Conservation (phyloP, 2,888 invertebrate species). For the Chymomyza caudatula region DNA sequence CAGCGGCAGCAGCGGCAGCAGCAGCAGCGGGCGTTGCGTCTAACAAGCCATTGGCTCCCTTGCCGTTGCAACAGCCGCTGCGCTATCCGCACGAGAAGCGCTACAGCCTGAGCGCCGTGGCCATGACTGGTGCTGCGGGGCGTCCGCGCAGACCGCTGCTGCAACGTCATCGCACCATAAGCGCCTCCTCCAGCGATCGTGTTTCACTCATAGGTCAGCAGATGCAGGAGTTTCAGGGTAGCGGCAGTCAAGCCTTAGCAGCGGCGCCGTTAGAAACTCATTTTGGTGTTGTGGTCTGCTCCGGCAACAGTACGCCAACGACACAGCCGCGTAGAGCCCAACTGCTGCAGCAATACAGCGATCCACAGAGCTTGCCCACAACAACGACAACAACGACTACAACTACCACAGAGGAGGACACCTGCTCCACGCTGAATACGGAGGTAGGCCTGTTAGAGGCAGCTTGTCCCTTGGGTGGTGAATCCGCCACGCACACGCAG, state of each 20-base stretch:
- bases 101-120: slow-evolving; percentile 50
- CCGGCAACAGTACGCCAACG: slow-evolving; percentile 56
- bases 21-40: slow-evolving; percentile 24
- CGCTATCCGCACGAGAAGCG: slow-evolving; percentile 55
- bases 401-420: slow-evolving; percentile 75
- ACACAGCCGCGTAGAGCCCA: slow-evolving; percentile 66
- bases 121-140: slow-evolving; percentile 31
- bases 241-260: slow-evolving; percentile 40
- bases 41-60: not conserved
- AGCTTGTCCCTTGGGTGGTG: slow-evolving; percentile 29
- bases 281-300: slow-evolving; percentile 69
- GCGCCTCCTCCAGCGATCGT: slow-evolving; percentile 69
- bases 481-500: slow-evolving; percentile 66
- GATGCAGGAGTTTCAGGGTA: slow-evolving; percentile 55
- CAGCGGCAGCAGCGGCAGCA: not conserved
- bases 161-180: slow-evolving; percentile 75
- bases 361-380: slow-evolving; percentile 74
- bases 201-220: slow-evolving; percentile 64
- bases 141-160: slow-evolving; percentile 66
- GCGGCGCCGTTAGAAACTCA: slow-evolving; percentile 73
- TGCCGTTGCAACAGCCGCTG: slow-evolving; percentile 20
- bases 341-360: slow-evolving; percentile 75
- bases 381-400: slow-evolving; percentile 71
- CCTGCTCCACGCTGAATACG: slow-evolving; percentile 76
- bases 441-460: slow-evolving; percentile 64